A percentile compares a stretch with the other conserved stretches of the same genome.
Conservation (phyloP, 2,113 vertebrate genomes). For the Gila orcuttii region DNA sequence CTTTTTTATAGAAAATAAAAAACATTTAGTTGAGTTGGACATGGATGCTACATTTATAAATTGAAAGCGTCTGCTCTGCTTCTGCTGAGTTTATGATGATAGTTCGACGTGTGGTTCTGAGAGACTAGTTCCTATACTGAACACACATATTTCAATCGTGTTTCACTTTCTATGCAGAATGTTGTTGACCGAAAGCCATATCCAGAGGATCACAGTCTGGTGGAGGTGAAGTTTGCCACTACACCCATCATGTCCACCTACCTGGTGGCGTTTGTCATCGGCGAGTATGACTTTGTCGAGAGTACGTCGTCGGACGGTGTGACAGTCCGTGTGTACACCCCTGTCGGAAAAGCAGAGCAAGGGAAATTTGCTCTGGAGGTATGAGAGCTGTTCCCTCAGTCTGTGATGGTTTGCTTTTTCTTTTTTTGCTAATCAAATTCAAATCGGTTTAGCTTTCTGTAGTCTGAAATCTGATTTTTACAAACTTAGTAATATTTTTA, state of each 20-base stretch:
- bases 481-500: not conserved
- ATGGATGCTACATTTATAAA: too few species aligned
- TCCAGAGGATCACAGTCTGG: conserved; percentile 88
- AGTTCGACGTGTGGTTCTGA: too few species aligned
- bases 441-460: not conserved
- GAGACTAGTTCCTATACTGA: too few species aligned
- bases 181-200: conserved; percentile 89
- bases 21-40: too few species aligned
- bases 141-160: not conserved
- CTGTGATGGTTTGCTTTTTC: not conserved
- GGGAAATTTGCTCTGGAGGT: conserved; percentile 98
- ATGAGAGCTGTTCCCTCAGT: conserved; percentile 53
- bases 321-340: conserved; percentile 93
- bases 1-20: too few species aligned
- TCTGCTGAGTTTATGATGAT: too few species aligned
- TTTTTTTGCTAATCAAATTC: not conserved
- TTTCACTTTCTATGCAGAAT: conserved; percentile 77
- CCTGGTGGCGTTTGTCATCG: conserved; percentile 96
- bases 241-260: conserved; percentile 97
- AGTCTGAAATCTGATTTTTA: not conserved
- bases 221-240: conserved; percentile 93
- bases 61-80: too few species aligned
- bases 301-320: conserved; percentile 90
- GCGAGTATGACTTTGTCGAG: conserved; percentile 97
- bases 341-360: conserved; percentile 93